Base-by-base conservation (phyloP, 1,140 invertebrate species). In the Trachymyrmex septentrionalis region DNA sequence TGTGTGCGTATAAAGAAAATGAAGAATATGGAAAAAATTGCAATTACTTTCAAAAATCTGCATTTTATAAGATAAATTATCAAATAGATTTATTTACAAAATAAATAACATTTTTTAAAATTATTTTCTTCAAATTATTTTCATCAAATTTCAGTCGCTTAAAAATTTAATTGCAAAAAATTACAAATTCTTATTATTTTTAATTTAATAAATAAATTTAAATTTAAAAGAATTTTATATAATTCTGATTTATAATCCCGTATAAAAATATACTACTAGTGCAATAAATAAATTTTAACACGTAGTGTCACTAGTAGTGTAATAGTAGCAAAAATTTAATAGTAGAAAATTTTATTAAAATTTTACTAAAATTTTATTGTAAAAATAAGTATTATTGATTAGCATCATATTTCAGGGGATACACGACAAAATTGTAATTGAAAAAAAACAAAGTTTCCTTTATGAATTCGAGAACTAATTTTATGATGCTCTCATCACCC, bases 81-180 rank as follows among this genome's bases (percentile, higher is more conserved):
- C 9, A 44, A 44, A 10, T 44, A 44, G 0, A 44, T 44, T 10
- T 44, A 44, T 24, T 71, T 21, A 71, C 14, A 69, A 7, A 67
- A 67, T 21, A 67, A 44, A 69, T 69, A 2, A 16, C 1, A 19
- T 44, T 7, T 67, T 69, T 24, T 24, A 69, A 69, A 16, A 48
- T 21, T 4, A 67, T 50, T 69, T 48, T 48, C 2, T 4, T 21
- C n/a, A 48, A 50, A 10, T 48, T 34, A 34, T 34, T 34, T 34
- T 67, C 5, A 48, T 48, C 14, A 69, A 69, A 69, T 69, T 69
- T 69, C 5, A 21, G 5, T 24, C 12, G 5, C 16, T 67, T 19
- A 24, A 48, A 69, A 24, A 69, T 69, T 69, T 67, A 67, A 44
- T 67, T 44, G n/a, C 5, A 44, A 38, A 67, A 67, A 44, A 44